These are phyloP conservation scores for Limnephilus auricula DNA, from an alignment of 2,888 invertebrate species.

Conservation along the genomic window DNA sequence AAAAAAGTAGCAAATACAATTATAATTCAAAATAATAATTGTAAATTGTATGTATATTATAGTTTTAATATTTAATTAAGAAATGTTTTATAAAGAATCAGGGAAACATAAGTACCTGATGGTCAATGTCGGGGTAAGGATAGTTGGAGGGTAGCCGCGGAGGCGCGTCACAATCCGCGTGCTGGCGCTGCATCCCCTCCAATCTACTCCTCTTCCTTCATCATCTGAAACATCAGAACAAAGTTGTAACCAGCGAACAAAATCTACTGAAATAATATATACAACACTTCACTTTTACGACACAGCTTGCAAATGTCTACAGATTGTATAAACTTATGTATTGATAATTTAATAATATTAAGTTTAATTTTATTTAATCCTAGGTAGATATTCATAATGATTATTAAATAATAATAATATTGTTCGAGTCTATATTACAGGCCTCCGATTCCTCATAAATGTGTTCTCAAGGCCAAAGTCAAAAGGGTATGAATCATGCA, in stretches of 20 bases:
- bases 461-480: not conserved
- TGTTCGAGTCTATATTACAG: not conserved
- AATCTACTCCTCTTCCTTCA: conserved; percentile 46
- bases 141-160: conserved; percentile 66
- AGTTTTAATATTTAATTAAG: not conserved
- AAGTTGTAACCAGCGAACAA: not conserved
- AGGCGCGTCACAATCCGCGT: conserved; percentile 57
- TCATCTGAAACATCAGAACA: conserved; percentile 19
- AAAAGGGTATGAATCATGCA: not conserved
- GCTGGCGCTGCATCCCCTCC: conserved; percentile 65
- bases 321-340: not conserved
- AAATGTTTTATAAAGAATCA: not conserved
- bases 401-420: not conserved
- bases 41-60: not conserved
- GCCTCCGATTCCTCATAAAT: not conserved
- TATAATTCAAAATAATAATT: not conserved
- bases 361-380: not conserved
- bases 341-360: not conserved
- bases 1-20: not conserved
- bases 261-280: not conserved
- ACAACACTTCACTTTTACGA: not conserved
- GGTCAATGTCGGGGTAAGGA: conserved; percentile 76
- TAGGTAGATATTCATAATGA: not conserved
- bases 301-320: not conserved
- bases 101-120: conserved; percentile 71